phyloP scores from a whole-genome alignment of 2,113 vertebrate genomes.

The Phrynosoma platyrhinos region DNA sequence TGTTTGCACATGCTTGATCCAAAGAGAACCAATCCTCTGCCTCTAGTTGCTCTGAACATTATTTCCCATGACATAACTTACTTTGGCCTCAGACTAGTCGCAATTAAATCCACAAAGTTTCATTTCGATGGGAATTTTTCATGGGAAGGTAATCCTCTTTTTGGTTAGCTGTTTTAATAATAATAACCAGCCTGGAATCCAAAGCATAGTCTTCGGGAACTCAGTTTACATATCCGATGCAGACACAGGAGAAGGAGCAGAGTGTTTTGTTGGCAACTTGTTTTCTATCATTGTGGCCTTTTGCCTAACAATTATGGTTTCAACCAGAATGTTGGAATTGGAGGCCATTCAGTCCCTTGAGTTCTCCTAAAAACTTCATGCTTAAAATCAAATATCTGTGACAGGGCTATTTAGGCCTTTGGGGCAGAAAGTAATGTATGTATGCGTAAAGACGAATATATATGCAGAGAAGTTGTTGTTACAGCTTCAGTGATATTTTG shows the following conservation, averaged over 20 bases:
- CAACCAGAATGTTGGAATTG: background rate
- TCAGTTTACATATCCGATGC: background rate
- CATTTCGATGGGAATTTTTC: conserved; percentile 14
- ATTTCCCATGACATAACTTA: conserved; percentile 23
- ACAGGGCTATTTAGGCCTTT: background rate
- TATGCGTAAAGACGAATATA: background rate
- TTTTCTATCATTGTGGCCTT: background rate
- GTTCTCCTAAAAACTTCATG: background rate
- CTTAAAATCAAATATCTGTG: background rate
- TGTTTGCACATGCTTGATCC: background rate
- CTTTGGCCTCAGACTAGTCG: conserved; percentile 12
- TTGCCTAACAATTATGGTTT: background rate
- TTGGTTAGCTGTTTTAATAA: conserved; percentile 22
- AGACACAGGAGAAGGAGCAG: background rate
- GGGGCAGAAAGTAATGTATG: background rate
- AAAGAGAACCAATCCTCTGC: background rate
- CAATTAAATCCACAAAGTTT: conserved; percentile 32
- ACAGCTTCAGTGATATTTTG: background rate
- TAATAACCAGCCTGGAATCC: background rate
- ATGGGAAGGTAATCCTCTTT: conserved; percentile 8
- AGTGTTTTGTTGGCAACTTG: background rate
- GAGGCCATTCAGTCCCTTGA: background rate
- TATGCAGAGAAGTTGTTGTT: background rate
- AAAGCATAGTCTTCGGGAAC: background rate
- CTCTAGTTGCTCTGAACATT: conserved; percentile 1